These are phyloP conservation scores for Pollimyrus isidori DNA, from an alignment of 2,113 vertebrate genomes.

Conservation along the genomic window DNA sequence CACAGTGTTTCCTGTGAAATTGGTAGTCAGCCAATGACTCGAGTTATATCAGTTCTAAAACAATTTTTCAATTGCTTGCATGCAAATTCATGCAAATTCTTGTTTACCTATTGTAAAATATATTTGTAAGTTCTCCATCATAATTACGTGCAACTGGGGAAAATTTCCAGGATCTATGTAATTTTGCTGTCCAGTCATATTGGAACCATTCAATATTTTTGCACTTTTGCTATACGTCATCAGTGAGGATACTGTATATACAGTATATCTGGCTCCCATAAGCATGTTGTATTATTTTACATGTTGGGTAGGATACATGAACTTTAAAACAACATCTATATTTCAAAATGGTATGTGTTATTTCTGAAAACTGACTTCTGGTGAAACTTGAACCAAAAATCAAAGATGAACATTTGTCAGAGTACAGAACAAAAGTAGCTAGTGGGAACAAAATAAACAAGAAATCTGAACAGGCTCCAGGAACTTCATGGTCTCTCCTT, in stretches of 20 bases:
- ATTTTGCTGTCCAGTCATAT: background rate
- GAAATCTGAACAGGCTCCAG: background rate
- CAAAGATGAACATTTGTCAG: background rate
- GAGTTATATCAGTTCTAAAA: background rate
- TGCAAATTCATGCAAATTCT: background rate
- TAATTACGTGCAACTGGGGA: background rate
- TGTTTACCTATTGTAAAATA: background rate
- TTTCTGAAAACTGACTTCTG: background rate
- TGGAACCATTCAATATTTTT: background rate
- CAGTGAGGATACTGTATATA: background rate
- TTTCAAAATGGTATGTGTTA: background rate
- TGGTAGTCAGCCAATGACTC: background rate
- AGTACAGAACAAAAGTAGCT: background rate
- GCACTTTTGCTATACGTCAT: background rate
- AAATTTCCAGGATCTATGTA: background rate
- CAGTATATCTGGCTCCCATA: background rate
- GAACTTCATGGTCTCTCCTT: background rate
- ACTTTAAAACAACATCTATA: background rate
- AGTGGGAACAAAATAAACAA: background rate
- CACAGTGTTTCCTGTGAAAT: background rate
- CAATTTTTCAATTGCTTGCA: background rate
- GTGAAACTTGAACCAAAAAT: background rate
- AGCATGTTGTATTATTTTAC: background rate
- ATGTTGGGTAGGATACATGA: background rate
- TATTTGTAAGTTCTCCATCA: background rate